These are phyloP conservation scores for Platysternon megacephalum DNA, from an alignment of 2,113 vertebrate species.

Conservation along the genomic window DNA sequence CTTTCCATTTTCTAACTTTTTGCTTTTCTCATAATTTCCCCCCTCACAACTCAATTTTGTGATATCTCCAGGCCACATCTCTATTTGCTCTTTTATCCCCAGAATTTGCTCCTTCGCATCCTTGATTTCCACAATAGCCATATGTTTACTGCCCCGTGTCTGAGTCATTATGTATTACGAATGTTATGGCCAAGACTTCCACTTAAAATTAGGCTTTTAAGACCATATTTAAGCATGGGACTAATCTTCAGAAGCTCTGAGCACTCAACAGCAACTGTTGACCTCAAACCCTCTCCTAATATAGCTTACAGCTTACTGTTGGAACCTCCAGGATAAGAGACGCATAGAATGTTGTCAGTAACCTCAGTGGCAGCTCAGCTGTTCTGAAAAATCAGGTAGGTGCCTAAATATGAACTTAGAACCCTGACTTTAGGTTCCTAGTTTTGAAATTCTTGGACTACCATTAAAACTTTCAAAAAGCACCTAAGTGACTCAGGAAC, in stretches of 20 bases:
- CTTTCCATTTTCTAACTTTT: neutral
- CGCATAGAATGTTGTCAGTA: accelerated
- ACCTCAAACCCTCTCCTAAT: neutral
- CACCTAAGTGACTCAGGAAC: accelerated
- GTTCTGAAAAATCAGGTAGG: neutral
- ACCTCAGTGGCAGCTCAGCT: neutral
- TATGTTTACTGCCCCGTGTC: neutral
- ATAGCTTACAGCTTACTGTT: neutral
- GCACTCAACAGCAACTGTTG: accelerated
- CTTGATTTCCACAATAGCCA: accelerated
- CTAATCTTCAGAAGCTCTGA: neutral
- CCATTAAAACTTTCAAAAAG: neutral
- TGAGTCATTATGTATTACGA: neutral
- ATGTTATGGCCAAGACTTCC: neutral
- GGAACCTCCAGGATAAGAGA: neutral
- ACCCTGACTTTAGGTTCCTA: neutral
- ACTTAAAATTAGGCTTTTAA: neutral
- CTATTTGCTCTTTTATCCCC: neutral
- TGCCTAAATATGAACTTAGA: neutral
- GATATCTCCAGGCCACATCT: neutral
- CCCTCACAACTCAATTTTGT: neutral
- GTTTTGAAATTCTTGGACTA: neutral
- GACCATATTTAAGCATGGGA: neutral
- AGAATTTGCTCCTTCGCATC: neutral
- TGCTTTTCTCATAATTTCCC: neutral